Base-by-base conservation (phyloP, 2,797 vertebrate species). In the Acanthornis magna region DNA sequence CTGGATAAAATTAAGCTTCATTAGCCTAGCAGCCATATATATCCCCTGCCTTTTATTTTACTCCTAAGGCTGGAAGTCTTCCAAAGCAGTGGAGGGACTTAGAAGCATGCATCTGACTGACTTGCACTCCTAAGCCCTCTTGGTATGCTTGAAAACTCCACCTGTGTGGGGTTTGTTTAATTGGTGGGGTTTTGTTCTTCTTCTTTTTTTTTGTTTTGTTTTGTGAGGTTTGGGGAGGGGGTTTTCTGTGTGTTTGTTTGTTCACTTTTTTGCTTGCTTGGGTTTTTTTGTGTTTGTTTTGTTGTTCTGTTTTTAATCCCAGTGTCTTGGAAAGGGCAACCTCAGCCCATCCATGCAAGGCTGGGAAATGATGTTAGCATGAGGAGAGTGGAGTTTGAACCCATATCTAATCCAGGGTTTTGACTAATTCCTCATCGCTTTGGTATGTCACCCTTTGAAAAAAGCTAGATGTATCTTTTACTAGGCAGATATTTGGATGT, bases 381-480 rank as follows among this genome's bases (percentile, higher is more conserved):
- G 68, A 83, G 62, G 72, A 61, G 13, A 60, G 15, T 48, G 20
- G 55, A 80, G 55, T 62, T 78, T 75, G 70, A 85, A 78, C 40
- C n/a, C 36, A 54, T 63, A 47, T 54, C 17, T 92, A 66, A 51
- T 42, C 51, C 65, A 82, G 9, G 19, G 27, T 50, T 92, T 84
- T 90, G 38, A 73, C 51, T 94, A 86, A 84, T 82, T 91, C 53
- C 38, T 88, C 42, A 66, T 92, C 36, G 25, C 47, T 66, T 81
- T 76, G 36, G 17, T 66, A 81, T 66, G 62, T 34, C 26, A 72
- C 19, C 51, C 40, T 91, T 83, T 89, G 84, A 81, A 93, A 81
- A 93, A 85, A 91, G 43, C 21, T 81, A 73, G 51, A 76, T 66
- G 7, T 78, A 81, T 92, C 45, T 88, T 94, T 90, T 76, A 60